Evolutionary conservation across 2,888 invertebrate genomes (phyloP), one percentile per base, ranked within the genome.

Genomic region (Orthonychiurus folsomi): DNA sequence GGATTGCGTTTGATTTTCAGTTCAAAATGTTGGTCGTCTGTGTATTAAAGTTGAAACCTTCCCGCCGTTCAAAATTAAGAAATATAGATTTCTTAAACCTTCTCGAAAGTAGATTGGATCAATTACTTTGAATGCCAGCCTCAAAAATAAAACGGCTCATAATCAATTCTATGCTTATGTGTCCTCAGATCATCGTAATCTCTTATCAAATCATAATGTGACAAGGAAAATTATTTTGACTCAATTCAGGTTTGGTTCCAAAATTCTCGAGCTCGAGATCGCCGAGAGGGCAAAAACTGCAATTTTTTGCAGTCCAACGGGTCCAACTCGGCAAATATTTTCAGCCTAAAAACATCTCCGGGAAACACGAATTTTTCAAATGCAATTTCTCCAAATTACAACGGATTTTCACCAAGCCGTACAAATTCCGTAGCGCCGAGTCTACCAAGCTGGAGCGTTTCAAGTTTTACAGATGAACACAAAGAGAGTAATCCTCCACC

Each of bases 201-300:
- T n/a, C n/a, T n/a, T n/a, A n/a, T n/a, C n/a, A n/a, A n/a, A n/a
- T n/a, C n/a, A n/a, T n/a, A n/a, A n/a, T n/a, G n/a, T n/a, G n/a
- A n/a, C n/a, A n/a, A n/a, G n/a, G n/a, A n/a, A 20, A 52, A 23
- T 52, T 21, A 48, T 12, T n/a, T 48, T 15, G n/a, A 48, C n/a
- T 48, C 48, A 48, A 48, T 15, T 15, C 89, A 94, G 81, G 95
- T 94, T 3, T 95, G 95, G 94, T 95, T 95, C 77, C 95, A 95
- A 80, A 95, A 95, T 77, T 91, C 90, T 69, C 83, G 94, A 68
- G 94, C 94, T 0, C 83, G 93, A 60, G 92, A 92, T 75, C 84
- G 93, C 56, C 83, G 91, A 59, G 85, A 85, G 75, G 83, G 82
- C 5, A 76, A 81, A 55, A 73, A 81, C 55, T n/a, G n/a, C n/a